These are phyloP conservation scores for Pseudomyrmex pallidus DNA, from an alignment of 1,140 invertebrate species.

Conservation along the genomic window DNA sequence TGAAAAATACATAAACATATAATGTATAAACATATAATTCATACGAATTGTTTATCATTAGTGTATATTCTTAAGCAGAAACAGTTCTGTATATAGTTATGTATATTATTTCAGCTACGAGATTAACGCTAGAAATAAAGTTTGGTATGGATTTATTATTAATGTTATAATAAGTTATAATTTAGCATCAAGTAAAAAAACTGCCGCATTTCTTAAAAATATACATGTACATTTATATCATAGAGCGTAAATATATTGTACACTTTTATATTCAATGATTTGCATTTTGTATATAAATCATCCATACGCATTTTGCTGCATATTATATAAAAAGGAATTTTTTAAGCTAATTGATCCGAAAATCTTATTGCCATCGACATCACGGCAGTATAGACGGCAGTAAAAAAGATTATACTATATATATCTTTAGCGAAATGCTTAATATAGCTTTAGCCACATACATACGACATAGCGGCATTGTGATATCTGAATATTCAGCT, in stretches of 20 bases:
- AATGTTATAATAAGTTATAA: no score
- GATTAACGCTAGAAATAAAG: conserved; percentile 64
- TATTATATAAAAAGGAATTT: conserved; percentile 29
- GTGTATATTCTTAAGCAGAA: conserved; percentile 61
- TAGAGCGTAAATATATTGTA: conserved; percentile 16
- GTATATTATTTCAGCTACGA: conserved; percentile 20
- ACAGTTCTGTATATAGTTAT: conserved; percentile 42
- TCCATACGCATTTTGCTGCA: not conserved
- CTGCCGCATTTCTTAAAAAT: conserved; percentile 6
- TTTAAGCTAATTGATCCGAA: conserved; percentile 38
- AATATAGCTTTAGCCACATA: not conserved
- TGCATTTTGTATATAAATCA: not conserved
- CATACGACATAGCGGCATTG: no score
- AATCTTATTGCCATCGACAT: conserved; percentile 51
- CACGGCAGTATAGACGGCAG: conserved; percentile 65
- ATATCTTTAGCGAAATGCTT: conserved; percentile 35
- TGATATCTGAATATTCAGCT: conserved; percentile 10
- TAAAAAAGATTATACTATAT: conserved; percentile 30
- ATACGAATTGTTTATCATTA: conserved; percentile 60
- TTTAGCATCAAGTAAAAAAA: conserved; percentile 1
- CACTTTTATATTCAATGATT: not conserved
- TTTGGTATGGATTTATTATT: conserved; percentile 55
- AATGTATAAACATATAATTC: conserved; percentile 71
- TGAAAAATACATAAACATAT: conserved; percentile 78
- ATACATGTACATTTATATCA: not conserved